These are phyloP conservation scores for Atherinosoma microstoma DNA, from an alignment of 2,797 vertebrate genomes.

Conservation along the genomic window DNA sequence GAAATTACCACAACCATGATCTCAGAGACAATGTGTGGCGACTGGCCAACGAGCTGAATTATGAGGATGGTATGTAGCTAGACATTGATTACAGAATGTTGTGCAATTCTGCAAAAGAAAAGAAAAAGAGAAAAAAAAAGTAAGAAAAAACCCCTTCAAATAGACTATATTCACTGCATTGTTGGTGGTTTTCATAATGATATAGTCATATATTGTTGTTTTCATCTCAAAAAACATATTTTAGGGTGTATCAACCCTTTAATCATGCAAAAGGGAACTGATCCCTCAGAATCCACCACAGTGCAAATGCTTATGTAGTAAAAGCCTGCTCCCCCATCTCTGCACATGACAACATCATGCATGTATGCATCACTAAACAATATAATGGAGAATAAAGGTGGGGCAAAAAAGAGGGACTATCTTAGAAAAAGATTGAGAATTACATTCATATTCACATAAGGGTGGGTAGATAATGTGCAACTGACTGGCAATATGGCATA, in stretches of 20 bases:
- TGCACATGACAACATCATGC: conserved; percentile 12
- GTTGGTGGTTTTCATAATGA: no score
- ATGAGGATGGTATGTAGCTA: no score
- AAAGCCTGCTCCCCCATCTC: conserved; percentile 18
- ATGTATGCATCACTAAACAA: conserved; percentile 32
- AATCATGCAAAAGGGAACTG: background rate
- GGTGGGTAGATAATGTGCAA: background rate
- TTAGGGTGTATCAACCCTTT: background rate
- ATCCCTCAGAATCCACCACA: conserved; percentile 4
- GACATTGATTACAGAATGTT: no score
- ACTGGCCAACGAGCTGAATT: no score
- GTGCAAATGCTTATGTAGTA: background rate
- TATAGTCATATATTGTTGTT: no score
- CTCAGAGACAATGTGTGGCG: no score
- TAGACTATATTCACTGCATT: no score
- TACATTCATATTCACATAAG: conserved; percentile 3
- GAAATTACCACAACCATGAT: no score
- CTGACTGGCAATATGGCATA: background rate
- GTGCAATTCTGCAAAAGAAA: no score
- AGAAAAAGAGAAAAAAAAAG: no score
- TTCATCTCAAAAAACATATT: no score
- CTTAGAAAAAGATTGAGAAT: conserved; percentile 18
- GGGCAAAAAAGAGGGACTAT: conserved; percentile 17
- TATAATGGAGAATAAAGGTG: conserved; percentile 29
- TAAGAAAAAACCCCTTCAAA: no score